Base-by-base conservation (phyloP, 1,140 invertebrate species). In the Armadillidium nasatum region DNA sequence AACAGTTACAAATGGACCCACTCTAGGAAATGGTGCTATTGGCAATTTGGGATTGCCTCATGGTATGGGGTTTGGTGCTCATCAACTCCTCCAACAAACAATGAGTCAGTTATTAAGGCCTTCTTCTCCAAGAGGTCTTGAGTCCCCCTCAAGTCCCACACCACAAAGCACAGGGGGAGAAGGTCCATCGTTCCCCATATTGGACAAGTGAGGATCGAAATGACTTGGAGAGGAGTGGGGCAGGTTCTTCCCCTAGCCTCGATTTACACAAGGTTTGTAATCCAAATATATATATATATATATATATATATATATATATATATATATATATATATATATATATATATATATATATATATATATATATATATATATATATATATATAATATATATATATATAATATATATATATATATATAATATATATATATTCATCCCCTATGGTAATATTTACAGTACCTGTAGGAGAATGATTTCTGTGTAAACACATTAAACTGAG, bases 361-460 rank as follows among this genome's bases (percentile, higher is more conserved):
- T 60, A 13, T 60, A 19, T 60, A 60, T 19, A 60, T 60, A 13
- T 19, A 60, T 60, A 60, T 13, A 19, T 60, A 60, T 60, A 60
- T 60, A 60, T 60, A 60, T 60, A 60, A 3, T 33, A 33, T 33
- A 33, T n/a, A 6, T 33, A 33, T 33, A 33, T 33, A 33, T 33
- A 33, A 60, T 60, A 60, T 60, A 60, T 50, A 50, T 50, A 50
- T 50, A 50, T 50, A 50, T 50, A 60, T 60, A 60, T 60, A n/a
- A 60, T 60, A 60, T 60, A 60, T 60, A 60, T 60, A 60, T 60
- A 60, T 19, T 60, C 33, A 33, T 33, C 33, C 33, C 33, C 33
- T 33, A 33, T 3, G 33, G 33, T 33, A 33, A 33, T 33, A 33
- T 33, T 33, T 33, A 33, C 33, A 33, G 33, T 33, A 33, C 33